phyloP scores from a whole-genome alignment of 2,797 vertebrate genomes.

The Halcyon leucocephala region DNA sequence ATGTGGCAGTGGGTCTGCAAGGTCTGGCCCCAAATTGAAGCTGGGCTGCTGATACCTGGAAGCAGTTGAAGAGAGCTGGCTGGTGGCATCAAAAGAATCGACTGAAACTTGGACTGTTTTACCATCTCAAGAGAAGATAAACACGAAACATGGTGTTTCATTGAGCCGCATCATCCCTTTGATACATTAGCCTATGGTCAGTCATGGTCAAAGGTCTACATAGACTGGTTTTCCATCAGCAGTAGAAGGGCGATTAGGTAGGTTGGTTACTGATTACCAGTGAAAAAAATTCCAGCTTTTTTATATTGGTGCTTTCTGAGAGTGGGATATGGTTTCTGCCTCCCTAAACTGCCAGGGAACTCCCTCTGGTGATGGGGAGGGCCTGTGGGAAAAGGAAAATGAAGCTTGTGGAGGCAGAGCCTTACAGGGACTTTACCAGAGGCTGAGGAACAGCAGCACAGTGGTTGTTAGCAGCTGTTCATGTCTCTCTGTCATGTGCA shows the following conservation, averaged over 20 bases:
- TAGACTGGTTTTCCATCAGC: not conserved
- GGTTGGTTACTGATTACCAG: not conserved
- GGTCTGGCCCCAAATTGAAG: not conserved
- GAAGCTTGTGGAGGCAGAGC: not conserved
- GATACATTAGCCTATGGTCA: not conserved
- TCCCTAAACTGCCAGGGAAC: not conserved
- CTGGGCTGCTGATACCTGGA: not conserved
- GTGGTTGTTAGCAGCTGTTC: not conserved
- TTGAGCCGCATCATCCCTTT: not conserved
- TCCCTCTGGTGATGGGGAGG: not conserved
- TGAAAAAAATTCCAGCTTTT: not conserved
- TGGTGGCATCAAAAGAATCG: not conserved
- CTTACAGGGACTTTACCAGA: not conserved
- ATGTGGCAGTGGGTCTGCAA: not conserved
- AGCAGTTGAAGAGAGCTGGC: not conserved
- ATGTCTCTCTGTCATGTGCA: accelerated
- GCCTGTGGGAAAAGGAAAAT: not conserved
- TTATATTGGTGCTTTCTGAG: not conserved
- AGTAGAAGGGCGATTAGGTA: not conserved
- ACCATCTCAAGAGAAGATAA: not conserved
- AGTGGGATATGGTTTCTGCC: not conserved
- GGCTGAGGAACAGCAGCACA: accelerated
- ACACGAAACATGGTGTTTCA: not conserved
- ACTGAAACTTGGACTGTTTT: not conserved
- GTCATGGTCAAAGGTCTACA: not conserved